phyloP scores from a whole-genome alignment of 1,140 invertebrate genomes.

The Drosophila mayri region DNA sequence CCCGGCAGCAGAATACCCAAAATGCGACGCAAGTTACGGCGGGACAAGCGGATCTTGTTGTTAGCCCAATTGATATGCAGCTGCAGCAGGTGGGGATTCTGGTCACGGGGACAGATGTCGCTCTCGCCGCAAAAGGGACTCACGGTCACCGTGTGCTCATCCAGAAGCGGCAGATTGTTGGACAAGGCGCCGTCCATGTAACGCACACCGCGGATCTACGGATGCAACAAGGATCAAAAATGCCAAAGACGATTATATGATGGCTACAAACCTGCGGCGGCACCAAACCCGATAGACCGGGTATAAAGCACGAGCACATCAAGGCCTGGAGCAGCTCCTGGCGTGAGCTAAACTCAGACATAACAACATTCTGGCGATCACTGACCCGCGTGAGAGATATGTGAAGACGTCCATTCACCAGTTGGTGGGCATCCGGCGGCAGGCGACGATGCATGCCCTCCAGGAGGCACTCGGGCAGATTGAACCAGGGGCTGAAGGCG shows the following conservation, averaged over 20 bases:
- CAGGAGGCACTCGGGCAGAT: constrained; percentile 94
- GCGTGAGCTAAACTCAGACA: constrained; percentile 95
- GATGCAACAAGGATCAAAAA: not conserved
- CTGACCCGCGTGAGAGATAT: constrained; percentile 97
- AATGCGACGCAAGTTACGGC: constrained; percentile 96
- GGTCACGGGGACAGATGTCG: constrained; percentile 98
- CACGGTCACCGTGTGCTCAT: constrained; percentile 98
- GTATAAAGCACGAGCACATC: constrained; percentile 97
- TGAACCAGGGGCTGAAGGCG: constrained; percentile 97
- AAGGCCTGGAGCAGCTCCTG: constrained; percentile 98
- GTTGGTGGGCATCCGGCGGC: constrained; percentile 96
- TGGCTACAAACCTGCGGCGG: constrained; percentile 88
- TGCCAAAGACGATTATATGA: not conserved
- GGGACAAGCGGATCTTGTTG: constrained; percentile 96
- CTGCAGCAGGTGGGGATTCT: constrained; percentile 92
- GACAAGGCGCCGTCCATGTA: constrained; percentile 99
- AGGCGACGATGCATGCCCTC: constrained; percentile 93
- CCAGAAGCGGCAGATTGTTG: constrained; percentile 96
- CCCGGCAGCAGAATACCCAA: constrained; percentile 97
- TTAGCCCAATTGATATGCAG: constrained; percentile 93
- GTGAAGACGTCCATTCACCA: constrained; percentile 95
- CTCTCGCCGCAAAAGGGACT: constrained; percentile 99
- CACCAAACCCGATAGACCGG: constrained; percentile 96
- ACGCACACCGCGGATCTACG: constrained; percentile 91
- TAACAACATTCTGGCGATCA: constrained; percentile 97